Conservation (phyloP, 2,797 vertebrate genomes). For the Gymnothorax reevesii region DNA sequence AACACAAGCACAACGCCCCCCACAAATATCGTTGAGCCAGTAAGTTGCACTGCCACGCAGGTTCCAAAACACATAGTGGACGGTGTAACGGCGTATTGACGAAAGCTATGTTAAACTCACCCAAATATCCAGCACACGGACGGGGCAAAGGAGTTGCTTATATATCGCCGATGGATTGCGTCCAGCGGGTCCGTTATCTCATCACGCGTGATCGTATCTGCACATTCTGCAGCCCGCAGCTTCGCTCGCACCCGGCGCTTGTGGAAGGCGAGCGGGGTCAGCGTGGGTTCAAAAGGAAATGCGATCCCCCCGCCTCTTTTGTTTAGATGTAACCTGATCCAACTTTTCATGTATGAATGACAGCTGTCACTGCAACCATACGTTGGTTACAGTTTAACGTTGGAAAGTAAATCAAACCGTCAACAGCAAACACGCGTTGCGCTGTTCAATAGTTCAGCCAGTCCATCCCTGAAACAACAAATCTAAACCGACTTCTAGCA, state of each 20-base stretch:
- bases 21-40: neutral
- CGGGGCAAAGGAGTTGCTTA: neutral
- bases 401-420: neutral
- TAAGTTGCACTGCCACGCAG: slow-evolving; percentile 9
- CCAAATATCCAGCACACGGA: neutral
- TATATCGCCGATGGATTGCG: slow-evolving; percentile 1
- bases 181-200: slow-evolving; percentile 7
- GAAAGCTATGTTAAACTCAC: slow-evolving; percentile 12
- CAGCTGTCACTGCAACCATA: neutral
- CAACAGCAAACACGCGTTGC: neutral
- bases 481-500: neutral
- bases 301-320: slow-evolving; percentile 7
- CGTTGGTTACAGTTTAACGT: neutral
- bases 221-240: slow-evolving; percentile 23
- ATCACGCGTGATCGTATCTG: slow-evolving; percentile 1
- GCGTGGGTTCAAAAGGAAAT: slow-evolving; percentile 26
- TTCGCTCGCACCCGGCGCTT: slow-evolving; percentile 15
- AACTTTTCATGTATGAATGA: neutral
- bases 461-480: neutral
- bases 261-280: slow-evolving; percentile 24
- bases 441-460: neutral
- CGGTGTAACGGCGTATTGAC: neutral
- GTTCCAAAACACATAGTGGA: neutral
- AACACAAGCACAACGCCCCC: neutral
- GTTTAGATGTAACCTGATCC: neutral